These are phyloP conservation scores for Percopsis omiscomaycus DNA, from an alignment of 2,797 vertebrate species.

Conservation along the genomic window DNA sequence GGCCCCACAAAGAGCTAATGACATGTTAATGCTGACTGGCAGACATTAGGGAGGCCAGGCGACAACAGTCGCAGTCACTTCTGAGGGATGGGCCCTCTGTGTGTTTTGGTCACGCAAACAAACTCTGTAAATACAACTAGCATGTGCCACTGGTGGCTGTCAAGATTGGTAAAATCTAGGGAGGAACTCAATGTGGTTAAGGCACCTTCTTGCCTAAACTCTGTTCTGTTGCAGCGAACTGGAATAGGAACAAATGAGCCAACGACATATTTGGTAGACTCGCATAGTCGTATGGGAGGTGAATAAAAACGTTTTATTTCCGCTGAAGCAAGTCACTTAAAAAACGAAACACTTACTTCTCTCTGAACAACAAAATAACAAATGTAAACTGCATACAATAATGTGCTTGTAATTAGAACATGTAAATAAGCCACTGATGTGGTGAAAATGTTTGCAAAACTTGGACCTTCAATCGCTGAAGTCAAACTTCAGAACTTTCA, in stretches of 20 bases:
- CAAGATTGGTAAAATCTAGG: slow-evolving; percentile 11
- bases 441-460: too few relatives aligned
- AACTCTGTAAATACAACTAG: slow-evolving; percentile 71
- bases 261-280: too few relatives aligned
- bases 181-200: neutral
- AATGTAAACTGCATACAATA: too few relatives aligned
- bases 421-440: too few relatives aligned
- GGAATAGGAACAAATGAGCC: too few relatives aligned
- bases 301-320: too few relatives aligned
- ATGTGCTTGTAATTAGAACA: too few relatives aligned
- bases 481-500: slow-evolving; percentile 35
- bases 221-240: too few relatives aligned
- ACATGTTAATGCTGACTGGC: slow-evolving; percentile 75
- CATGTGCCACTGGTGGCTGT: slow-evolving; percentile 30
- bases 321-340: too few relatives aligned
- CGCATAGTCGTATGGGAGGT: too few relatives aligned
- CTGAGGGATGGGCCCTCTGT: slow-evolving; percentile 47
- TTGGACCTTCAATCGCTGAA: slow-evolving; percentile 5
- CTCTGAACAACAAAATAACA: too few relatives aligned
- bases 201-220: neutral
- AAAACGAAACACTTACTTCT: too few relatives aligned
- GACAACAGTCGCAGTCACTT: slow-evolving; percentile 72
- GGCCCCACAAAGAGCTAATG: slow-evolving; percentile 73
- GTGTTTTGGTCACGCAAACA: slow-evolving; percentile 68
- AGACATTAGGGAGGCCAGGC: slow-evolving; percentile 68